These are phyloP conservation scores for Thumatha senex DNA, from an alignment of 2,888 invertebrate genomes.

Conservation along the genomic window DNA sequence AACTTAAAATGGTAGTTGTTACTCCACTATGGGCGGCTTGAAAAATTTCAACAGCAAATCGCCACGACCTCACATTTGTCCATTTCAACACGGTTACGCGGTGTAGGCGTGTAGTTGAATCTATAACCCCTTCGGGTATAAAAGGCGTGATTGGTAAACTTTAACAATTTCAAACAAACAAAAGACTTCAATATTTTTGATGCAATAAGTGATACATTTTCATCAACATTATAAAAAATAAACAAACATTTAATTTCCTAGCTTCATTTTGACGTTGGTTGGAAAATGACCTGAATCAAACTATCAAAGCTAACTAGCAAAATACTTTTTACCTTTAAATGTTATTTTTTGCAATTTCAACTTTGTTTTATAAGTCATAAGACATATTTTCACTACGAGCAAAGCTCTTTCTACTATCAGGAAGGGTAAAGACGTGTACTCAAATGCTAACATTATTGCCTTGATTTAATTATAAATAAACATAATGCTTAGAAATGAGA, in stretches of 20 bases:
- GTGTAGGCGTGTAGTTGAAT: no score
- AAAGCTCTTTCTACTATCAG: not conserved
- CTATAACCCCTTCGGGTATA: no score
- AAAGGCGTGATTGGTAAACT: no score
- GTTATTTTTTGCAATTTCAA: not conserved
- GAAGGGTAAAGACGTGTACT: constrained; percentile 23
- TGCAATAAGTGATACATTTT: no score
- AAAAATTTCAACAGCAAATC: no score
- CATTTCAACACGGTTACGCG: no score
- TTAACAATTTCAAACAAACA: no score
- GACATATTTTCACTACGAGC: not conserved
- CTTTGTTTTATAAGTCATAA: not conserved
- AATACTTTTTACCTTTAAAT: constrained; percentile 7
- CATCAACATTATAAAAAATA: not conserved
- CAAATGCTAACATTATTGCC: constrained; percentile 28
- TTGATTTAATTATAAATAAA: constrained; percentile 38
- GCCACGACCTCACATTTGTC: no score
- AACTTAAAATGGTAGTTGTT: no score
- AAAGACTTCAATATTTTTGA: no score
- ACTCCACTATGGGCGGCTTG: no score
- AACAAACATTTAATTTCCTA: not conserved
- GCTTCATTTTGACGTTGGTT: not conserved
- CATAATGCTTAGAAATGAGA: constrained; percentile 7
- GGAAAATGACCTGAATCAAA: constrained; percentile 4
- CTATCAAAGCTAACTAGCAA: constrained; percentile 9